phyloP scores from a whole-genome alignment of 2,888 invertebrate genomes.

The Hipparchia sbordonii region DNA sequence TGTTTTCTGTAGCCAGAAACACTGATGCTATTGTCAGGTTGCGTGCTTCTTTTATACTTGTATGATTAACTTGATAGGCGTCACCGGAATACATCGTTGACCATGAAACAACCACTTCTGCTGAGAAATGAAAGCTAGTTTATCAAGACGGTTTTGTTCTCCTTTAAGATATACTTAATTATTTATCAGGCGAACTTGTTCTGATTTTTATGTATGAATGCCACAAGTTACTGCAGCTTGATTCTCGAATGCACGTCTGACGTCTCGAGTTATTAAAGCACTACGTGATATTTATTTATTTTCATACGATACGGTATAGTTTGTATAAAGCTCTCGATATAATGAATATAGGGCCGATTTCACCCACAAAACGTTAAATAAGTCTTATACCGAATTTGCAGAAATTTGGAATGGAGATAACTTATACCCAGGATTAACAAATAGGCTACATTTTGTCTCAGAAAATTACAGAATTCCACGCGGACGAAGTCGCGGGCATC shows the following conservation, averaged over 20 bases:
- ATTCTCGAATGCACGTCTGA: constrained; percentile 19
- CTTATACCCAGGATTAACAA: too few species aligned
- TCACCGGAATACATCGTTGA: constrained; percentile 59
- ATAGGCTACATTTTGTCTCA: too few species aligned
- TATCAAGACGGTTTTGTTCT: constrained; percentile 45
- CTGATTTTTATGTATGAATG: constrained; percentile 30
- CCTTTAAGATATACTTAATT: constrained; percentile 24
- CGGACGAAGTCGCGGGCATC: too few species aligned
- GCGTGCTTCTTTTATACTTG: constrained; percentile 61
- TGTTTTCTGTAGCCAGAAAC: constrained; percentile 56
- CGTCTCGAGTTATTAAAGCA: constrained; percentile 13
- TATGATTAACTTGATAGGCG: constrained; percentile 51
- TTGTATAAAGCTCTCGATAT: not conserved
- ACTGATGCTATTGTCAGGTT: constrained; percentile 60
- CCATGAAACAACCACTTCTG: constrained; percentile 69
- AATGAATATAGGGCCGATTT: not conserved
- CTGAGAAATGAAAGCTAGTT: constrained; percentile 50
- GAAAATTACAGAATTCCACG: too few species aligned
- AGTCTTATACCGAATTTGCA: too few species aligned
- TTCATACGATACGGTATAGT: not conserved
- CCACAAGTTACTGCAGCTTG: constrained; percentile 17
- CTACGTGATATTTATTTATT: constrained; percentile 8
- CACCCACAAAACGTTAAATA: too few species aligned
- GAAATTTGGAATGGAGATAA: too few species aligned
- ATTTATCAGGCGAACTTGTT: constrained; percentile 24